A percentile compares a stretch with the other conserved stretches of the same genome.
Evolutionary conservation across 2,797 vertebrate genomes (phyloP).

Genomic region (Tympanoctomys barrerae): DNA sequence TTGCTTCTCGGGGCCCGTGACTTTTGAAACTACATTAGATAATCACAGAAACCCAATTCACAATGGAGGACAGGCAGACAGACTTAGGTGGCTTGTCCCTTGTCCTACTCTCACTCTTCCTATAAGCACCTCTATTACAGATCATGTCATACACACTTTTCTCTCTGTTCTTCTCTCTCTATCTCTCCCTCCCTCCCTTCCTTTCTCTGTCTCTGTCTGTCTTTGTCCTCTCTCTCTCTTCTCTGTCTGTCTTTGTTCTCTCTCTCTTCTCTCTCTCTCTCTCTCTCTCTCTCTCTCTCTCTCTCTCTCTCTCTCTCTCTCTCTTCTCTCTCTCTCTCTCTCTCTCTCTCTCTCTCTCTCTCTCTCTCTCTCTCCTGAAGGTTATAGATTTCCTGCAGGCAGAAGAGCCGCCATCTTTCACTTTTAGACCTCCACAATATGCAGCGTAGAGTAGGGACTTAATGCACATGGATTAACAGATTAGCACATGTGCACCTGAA

Average conservation of each 20-base stretch:
- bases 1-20: background rate
- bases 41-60: background rate
- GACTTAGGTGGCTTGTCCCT: background rate
- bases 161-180: too few species aligned
- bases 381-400: background rate
- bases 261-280: background rate
- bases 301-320: background rate
- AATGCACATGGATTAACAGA: conserved; percentile 23
- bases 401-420: background rate
- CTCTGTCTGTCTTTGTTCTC: background rate
- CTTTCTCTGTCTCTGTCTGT: too few species aligned
- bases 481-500: background rate
- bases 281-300: conserved; percentile 1
- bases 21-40: conserved; percentile 34
- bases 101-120: background rate
- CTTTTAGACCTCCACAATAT: background rate
- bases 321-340: background rate
- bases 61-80: background rate
- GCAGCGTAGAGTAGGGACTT: background rate
- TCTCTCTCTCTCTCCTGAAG: background rate
- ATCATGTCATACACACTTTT: background rate
- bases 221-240: too few species aligned
- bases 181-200: too few species aligned
- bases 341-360: background rate
- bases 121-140: background rate